Conservation (phyloP, 2,797 vertebrate species). For the Sebastes diaconus region DNA sequence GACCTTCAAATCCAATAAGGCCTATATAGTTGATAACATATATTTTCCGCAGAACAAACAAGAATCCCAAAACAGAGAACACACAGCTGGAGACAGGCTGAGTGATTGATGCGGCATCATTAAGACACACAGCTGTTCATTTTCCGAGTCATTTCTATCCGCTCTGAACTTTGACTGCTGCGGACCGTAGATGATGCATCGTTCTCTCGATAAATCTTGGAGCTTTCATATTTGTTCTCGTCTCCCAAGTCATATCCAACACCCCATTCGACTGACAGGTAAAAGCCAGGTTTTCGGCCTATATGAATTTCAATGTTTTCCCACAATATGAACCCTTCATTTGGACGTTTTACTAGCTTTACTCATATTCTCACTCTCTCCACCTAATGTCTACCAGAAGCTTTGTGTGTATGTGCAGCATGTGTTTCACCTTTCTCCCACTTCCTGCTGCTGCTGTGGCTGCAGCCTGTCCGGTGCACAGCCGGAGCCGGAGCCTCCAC, state of each 20-base stretch:
- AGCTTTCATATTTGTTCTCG: neutral
- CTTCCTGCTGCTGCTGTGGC: constrained; percentile 36
- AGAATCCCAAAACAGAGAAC: neutral
- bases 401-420: neutral
- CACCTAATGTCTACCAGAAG: neutral
- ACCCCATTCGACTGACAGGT: rapidly evolving
- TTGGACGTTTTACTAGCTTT: neutral
- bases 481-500: constrained; percentile 20
- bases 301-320: neutral
- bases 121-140: constrained; percentile 17
- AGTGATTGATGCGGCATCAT: constrained; percentile 6
- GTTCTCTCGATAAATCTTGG: neutral
- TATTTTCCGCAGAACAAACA: neutral
- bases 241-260: neutral
- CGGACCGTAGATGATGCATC: neutral
- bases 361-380: neutral
- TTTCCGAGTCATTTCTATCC: constrained; percentile 23
- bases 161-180: neutral
- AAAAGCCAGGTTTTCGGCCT: neutral
- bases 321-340: neutral
- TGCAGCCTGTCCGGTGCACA: constrained; percentile 20
- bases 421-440: constrained; percentile 44
- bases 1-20: neutral
- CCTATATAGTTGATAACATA: neutral
- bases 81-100: neutral